Percentiles rank a stretch among this genome's conserved stretches.
These are phyloP conservation scores for Nebria ingens DNA, from an alignment of 1,140 invertebrate genomes.

Conservation along the genomic window DNA sequence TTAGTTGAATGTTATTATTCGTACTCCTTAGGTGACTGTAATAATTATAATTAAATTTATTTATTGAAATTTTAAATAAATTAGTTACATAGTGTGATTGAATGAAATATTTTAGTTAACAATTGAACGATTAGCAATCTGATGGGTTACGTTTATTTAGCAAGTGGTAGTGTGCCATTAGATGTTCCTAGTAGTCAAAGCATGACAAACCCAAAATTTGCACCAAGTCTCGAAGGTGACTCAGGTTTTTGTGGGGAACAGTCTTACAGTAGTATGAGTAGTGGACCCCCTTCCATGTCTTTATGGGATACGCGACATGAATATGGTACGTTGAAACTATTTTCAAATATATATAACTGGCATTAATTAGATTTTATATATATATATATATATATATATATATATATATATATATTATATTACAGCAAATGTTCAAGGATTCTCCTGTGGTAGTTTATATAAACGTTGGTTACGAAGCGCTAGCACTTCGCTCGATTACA, in stretches of 20 bases:
- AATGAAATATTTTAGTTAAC: not conserved
- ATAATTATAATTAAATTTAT: no score
- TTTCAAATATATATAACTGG: no score
- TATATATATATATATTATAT: not conserved
- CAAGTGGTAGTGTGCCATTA: constrained; percentile 20
- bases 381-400: no score
- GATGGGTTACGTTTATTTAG: constrained; percentile 13
- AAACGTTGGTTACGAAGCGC: constrained; percentile 23
- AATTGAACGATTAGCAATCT: not conserved
- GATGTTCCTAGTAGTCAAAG: constrained; percentile 23
- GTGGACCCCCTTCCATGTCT: constrained; percentile 18
- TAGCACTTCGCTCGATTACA: constrained; percentile 21
- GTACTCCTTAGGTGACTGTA: no score
- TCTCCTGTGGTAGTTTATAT: constrained; percentile 24
- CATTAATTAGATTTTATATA: no score
- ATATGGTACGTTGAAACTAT: not conserved
- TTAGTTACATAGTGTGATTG: no score
- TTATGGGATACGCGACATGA: constrained; percentile 5
- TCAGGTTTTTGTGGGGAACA: constrained; percentile 26
- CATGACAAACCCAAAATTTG: constrained; percentile 15
- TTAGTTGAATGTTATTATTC: no score
- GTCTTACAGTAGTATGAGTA: constrained; percentile 22
- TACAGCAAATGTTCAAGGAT: constrained; percentile 10
- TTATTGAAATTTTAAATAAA: no score
- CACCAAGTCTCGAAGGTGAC: constrained; percentile 24